Base-by-base conservation (phyloP, 2,797 vertebrate species). In the Saxicola maurus region DNA sequence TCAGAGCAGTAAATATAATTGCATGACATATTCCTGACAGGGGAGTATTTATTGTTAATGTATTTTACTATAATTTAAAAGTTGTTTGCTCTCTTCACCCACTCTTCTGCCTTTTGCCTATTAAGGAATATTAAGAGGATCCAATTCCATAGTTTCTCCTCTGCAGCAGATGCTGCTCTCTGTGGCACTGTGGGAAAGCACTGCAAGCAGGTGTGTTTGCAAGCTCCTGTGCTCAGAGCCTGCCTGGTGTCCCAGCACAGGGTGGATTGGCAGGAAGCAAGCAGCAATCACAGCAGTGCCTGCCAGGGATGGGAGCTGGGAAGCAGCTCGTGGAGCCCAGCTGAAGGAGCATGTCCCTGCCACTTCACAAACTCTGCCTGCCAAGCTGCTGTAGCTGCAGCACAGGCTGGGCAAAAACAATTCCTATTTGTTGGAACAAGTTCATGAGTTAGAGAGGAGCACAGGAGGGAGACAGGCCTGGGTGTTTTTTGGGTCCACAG, bases 11-110 rank as follows among this genome's bases (percentile, higher is more conserved):
- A 93, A 94, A 92, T 94, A 87, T 40, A 87, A 91, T 84, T 81
- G 56, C 85, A 87, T 94, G 89, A 93, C 92, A 92, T 91, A 72
- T 90, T 94, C 87, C 87, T 95, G 94, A 95, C 79, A 77, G 51
- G 48, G 51, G 62, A 94, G 48, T 92, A 90, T 94, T 95, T 92
- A 93, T 94, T 94, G 90, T 92, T 89, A 90, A 75, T 87, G 84
- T 72, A 86, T 75, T 94, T 89, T 30, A 31, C 74, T 80, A 8
- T 82, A 92, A 92, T 95, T 92, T 92, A 80, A 90, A 65, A 42
- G 90, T 94, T 94, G 94, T 91, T 95, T 89, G 72, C 82, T 91
- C 61, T 93, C 68, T 78, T 83, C 31, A 3, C 67, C 28, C 37
- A n/a, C 75, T 93, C 82, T 49, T 65, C 78, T 93, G 91, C 88